A percentile compares a stretch with the other conserved stretches of the same genome.
phyloP scores from a whole-genome alignment of 2,797 vertebrate species.

The Sebastes oblongus region DNA sequence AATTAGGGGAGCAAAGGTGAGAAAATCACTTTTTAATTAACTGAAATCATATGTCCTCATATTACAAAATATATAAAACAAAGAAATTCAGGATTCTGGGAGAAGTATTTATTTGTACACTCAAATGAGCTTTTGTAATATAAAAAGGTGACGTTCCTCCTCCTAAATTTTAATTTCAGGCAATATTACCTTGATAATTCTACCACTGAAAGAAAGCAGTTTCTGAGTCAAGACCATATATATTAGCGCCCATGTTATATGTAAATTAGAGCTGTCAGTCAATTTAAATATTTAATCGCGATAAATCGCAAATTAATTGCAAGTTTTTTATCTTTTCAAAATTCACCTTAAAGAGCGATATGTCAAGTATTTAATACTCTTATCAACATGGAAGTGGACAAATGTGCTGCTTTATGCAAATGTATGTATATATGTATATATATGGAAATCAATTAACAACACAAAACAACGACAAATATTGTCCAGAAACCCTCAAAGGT shows the following conservation, averaged over 20 bases:
- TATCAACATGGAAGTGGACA: too few species aligned
- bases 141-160: slow-evolving; percentile 20
- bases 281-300: too few species aligned
- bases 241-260: too few species aligned
- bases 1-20: slow-evolving; percentile 73
- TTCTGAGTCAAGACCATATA: not conserved
- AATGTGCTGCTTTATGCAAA: too few species aligned
- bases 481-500: too few species aligned
- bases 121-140: slow-evolving; percentile 34
- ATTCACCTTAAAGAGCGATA: too few species aligned
- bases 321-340: rapidly evolving
- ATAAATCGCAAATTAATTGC: too few species aligned
- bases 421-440: too few species aligned
- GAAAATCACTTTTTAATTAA: slow-evolving; percentile 69
- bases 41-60: slow-evolving; percentile 57
- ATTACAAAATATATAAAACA: slow-evolving; percentile 58
- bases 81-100: slow-evolving; percentile 27
- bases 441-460: too few species aligned
- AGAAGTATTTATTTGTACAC: slow-evolving; percentile 53
- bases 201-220: slow-evolving; percentile 9
- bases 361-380: too few species aligned
- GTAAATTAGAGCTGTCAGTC: too few species aligned
- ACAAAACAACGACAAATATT: too few species aligned
- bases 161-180: slow-evolving; percentile 15
- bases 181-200: slow-evolving; percentile 21